phyloP scores from a whole-genome alignment of 2,797 vertebrate genomes.

The Schizopygopsis pylzovi region DNA sequence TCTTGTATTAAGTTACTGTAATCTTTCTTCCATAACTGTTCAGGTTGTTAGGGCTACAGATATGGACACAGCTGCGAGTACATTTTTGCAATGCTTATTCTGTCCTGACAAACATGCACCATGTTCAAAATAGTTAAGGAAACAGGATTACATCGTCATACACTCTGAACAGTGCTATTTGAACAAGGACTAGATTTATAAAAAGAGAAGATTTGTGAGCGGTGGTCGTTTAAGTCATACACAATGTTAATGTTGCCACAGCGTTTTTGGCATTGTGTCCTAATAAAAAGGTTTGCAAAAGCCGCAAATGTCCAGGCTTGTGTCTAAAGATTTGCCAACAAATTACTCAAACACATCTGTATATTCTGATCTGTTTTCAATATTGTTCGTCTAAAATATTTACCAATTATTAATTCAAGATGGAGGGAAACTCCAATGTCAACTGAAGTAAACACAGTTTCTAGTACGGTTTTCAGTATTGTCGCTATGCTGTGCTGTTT shows the following conservation, averaged over 20 bases:
- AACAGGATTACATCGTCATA: not conserved
- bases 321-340: constrained; percentile 1
- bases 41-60: not conserved
- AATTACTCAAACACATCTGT: not conserved
- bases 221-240: no score
- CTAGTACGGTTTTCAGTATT: not conserved
- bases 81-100: constrained; percentile 8
- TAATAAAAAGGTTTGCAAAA: not conserved
- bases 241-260: not conserved
- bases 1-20: not conserved
- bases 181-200: not conserved
- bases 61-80: not conserved
- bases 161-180: not conserved
- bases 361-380: not conserved
- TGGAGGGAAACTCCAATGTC: not conserved
- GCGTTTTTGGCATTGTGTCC: not conserved
- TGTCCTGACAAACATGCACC: not conserved
- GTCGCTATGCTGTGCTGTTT: not conserved
- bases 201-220: not conserved
- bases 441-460: not conserved
- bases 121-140: not conserved
- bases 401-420: constrained; percentile 10
- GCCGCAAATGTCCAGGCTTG: not conserved
- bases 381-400: not conserved
- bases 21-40: not conserved